These are phyloP conservation scores for Campylomormyrus tamandua DNA, from an alignment of 2,113 vertebrate genomes.

Conservation along the genomic window DNA sequence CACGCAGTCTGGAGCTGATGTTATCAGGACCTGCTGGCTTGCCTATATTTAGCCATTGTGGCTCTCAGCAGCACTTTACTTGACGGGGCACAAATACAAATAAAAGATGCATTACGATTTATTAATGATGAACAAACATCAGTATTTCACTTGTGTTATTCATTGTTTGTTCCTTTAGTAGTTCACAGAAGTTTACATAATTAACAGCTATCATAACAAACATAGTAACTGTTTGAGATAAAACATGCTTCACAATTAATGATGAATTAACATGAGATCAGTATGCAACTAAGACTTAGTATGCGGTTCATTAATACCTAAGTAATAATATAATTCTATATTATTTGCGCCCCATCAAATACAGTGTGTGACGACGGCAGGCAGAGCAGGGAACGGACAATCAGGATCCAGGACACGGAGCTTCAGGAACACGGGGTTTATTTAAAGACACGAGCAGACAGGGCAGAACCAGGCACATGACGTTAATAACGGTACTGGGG, in stretches of 20 bases:
- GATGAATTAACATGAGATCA: not conserved
- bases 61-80: not conserved
- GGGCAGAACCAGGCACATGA: no score
- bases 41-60: not conserved
- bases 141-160: not conserved
- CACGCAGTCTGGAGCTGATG: not conserved
- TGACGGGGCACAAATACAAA: not conserved
- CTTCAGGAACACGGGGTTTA: no score
- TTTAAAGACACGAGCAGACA: no score
- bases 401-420: no score
- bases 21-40: not conserved
- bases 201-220: not conserved
- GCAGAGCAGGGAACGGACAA: no score
- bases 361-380: no score
- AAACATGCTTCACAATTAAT: not conserved
- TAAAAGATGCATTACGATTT: no score
- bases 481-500: no score
- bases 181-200: not conserved
- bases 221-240: not conserved
- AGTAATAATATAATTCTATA: not conserved
- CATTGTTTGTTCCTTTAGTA: not conserved
- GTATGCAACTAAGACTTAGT: not conserved
- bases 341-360: not conserved
- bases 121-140: not conserved
- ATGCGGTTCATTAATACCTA: not conserved